Conservation (phyloP, 2,113 vertebrate genomes). For the Zootoca vivipara region DNA sequence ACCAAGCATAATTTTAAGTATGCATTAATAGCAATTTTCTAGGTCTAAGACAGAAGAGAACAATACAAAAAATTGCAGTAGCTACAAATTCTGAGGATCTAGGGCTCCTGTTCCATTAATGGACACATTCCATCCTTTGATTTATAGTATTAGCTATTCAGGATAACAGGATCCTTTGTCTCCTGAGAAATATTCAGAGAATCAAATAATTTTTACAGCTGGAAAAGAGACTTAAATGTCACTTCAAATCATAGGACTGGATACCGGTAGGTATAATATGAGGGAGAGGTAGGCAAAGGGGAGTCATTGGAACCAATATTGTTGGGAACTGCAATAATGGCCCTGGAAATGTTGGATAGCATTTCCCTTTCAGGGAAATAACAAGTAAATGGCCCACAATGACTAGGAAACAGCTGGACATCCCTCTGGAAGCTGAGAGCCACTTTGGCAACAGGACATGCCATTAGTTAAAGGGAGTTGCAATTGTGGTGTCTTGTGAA, state of each 20-base stretch:
- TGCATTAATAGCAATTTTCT: conserved; percentile 9
- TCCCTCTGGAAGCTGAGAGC: not conserved
- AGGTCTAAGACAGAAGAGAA: not conserved
- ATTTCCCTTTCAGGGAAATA: not conserved
- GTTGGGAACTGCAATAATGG: not conserved
- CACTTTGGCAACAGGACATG: not conserved
- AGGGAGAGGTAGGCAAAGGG: not conserved
- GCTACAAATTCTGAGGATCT: conserved; percentile 1
- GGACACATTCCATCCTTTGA: not conserved
- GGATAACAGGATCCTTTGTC: not conserved
- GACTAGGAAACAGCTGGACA: not conserved
- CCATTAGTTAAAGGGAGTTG: no score
- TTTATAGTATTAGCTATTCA: conserved; percentile 14
- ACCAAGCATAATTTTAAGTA: conserved; percentile 2
- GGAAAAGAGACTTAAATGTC: not conserved
- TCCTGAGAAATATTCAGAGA: conserved; percentile 17
- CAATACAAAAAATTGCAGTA: not conserved
- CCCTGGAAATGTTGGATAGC: not conserved
- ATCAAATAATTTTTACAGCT: not conserved
- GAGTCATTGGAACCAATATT: not conserved
- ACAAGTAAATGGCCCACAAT: not conserved
- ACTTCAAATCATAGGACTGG: not conserved
- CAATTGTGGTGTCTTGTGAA: no score
- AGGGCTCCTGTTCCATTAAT: rapidly evolving
- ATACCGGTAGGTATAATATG: not conserved